Conservation (phyloP, 1,140 invertebrate species). For the Trichomalopsis sarcophagae region DNA sequence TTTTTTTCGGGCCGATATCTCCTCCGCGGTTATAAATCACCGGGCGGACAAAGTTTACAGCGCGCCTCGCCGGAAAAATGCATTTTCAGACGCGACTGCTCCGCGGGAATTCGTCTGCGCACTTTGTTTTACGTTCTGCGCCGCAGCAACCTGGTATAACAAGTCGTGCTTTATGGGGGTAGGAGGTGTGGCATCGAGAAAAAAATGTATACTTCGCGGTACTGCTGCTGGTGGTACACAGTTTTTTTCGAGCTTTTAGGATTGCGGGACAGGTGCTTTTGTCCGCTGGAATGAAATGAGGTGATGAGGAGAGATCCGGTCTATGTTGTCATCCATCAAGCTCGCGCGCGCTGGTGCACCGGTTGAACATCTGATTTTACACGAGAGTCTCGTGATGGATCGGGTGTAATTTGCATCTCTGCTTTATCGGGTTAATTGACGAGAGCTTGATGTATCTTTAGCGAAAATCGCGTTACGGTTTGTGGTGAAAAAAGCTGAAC, state of each 20-base stretch:
- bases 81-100: constrained; percentile 36
- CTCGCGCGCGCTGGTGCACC: neutral
- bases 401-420: no score
- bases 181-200: neutral
- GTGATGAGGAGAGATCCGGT: neutral
- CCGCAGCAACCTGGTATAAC: neutral
- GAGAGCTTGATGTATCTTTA: neutral
- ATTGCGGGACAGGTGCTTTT: neutral
- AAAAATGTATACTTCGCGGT: neutral
- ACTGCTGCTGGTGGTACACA: neutral
- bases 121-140: neutral
- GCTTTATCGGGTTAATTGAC: no score
- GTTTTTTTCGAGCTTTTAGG: neutral
- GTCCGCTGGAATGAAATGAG: neutral
- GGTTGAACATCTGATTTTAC: neutral
- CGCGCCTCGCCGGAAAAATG: constrained; percentile 42
- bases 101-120: neutral
- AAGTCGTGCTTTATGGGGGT: neutral
- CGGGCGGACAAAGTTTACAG: constrained; percentile 33
- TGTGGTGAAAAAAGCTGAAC: no score
- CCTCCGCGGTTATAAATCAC: constrained; percentile 42
- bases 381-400: no score
- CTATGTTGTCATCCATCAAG: neutral
- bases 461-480: neutral
- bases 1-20: constrained; percentile 32